Percentiles rank a stretch among this genome's conserved stretches.
phyloP scores from a whole-genome alignment of 2,797 vertebrate genomes.

The Steatocranus sp. region DNA sequence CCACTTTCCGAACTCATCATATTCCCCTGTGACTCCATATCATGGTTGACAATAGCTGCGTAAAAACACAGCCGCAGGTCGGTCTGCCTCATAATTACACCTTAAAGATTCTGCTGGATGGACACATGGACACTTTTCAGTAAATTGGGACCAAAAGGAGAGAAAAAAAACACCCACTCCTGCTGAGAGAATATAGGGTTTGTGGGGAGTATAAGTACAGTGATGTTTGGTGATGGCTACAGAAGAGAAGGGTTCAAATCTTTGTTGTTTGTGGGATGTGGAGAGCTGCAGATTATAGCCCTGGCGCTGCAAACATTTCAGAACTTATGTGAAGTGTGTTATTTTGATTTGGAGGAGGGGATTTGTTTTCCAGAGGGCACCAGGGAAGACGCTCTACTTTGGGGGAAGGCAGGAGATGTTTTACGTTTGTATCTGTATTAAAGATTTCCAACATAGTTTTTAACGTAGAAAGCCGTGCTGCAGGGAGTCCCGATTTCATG shows the following conservation, averaged over 20 bases:
- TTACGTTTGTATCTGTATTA: background rate
- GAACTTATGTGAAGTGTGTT: background rate
- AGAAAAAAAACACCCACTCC: background rate
- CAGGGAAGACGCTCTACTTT: background rate
- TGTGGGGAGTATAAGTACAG: background rate
- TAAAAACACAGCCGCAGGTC: background rate
- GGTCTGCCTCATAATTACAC: constrained; percentile 7
- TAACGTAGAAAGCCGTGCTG: background rate
- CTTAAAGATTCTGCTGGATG: background rate
- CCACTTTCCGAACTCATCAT: background rate
- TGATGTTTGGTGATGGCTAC: background rate
- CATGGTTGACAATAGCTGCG: background rate
- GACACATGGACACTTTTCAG: background rate
- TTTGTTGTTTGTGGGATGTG: background rate
- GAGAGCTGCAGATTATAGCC: background rate
- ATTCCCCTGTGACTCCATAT: background rate
- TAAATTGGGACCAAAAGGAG: constrained; percentile 5
- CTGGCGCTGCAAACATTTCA: background rate
- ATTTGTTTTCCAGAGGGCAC: background rate
- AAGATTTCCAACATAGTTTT: background rate
- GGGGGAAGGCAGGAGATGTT: background rate
- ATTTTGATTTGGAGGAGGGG: background rate
- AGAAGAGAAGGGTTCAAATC: background rate
- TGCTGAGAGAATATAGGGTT: background rate
- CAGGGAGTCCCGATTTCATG: background rate